Percentiles rank a stretch among this genome's conserved stretches.
Evolutionary conservation across 1,140 invertebrate species (phyloP).

Genomic region (Episyrphus balteatus): DNA sequence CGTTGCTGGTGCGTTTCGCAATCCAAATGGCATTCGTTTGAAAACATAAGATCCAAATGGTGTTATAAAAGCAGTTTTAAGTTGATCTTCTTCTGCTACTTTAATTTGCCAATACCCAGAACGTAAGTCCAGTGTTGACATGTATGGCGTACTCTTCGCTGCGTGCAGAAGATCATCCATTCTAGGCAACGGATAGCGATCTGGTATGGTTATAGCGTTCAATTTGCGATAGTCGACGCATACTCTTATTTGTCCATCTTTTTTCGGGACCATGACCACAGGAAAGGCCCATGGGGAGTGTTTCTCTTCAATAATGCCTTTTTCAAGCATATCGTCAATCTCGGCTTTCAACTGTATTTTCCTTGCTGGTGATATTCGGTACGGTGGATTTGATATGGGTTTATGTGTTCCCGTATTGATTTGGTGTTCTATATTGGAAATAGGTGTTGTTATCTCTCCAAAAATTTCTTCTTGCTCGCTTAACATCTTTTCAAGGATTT

Average conservation of each 20-base stretch:
- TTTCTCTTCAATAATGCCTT: too few species aligned
- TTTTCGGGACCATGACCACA: too few species aligned
- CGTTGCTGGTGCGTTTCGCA: conserved; percentile 16
- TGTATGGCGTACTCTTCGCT: conserved; percentile 18
- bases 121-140: conserved; percentile 31
- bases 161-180: conserved; percentile 37
- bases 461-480: too few species aligned
- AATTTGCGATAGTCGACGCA: conserved; percentile 19
- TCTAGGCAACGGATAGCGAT: conserved; percentile 36
- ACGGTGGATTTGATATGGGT: too few species aligned
- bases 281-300: too few species aligned
- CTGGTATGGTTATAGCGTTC: conserved; percentile 25
- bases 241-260: conserved; percentile 9
- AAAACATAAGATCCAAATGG: conserved; percentile 33
- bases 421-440: too few species aligned
- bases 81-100: conserved; percentile 2
- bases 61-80: conserved; percentile 11
- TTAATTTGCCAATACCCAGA: conserved; percentile 24
- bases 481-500: too few species aligned
- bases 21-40: conserved; percentile 37
- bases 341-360: too few species aligned
- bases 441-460: too few species aligned
- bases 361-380: too few species aligned
- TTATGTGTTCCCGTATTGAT: too few species aligned
- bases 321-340: too few species aligned